A percentile compares a stretch with the other conserved stretches of the same genome.
Evolutionary conservation across 2,113 vertebrate species (phyloP).

Genomic region (Mus musculus): DNA sequence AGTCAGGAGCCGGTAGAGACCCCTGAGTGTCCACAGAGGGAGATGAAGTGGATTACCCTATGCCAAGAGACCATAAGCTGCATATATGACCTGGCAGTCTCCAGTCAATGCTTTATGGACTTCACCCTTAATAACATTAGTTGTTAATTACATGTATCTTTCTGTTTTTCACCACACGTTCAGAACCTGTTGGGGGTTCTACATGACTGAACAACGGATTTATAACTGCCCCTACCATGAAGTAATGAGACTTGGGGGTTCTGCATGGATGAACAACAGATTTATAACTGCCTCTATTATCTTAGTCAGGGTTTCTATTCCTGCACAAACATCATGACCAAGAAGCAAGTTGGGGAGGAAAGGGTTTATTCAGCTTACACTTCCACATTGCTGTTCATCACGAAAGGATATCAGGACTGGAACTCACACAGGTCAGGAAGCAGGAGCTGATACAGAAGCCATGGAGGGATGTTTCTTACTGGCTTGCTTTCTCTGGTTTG

Average conservation of each 20-base stretch:
- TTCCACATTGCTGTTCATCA: no score
- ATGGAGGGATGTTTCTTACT: no score
- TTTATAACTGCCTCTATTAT: no score
- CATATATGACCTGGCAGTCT: accelerated
- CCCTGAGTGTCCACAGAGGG: accelerated
- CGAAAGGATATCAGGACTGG: no score
- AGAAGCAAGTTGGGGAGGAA: no score
- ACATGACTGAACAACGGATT: not conserved
- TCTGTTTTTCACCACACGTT: not conserved
- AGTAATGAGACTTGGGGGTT: not conserved
- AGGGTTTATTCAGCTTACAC: no score
- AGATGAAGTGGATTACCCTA: not conserved
- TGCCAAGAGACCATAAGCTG: not conserved
- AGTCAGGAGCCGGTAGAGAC: not conserved
- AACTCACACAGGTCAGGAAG: no score
- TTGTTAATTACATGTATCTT: not conserved
- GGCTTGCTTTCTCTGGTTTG: no score
- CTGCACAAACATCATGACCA: no score
- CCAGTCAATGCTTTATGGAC: not conserved
- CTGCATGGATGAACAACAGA: no score
- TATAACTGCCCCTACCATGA: not conserved
- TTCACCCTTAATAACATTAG: not conserved
- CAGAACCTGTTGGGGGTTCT: not conserved
- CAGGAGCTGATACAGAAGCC: no score
- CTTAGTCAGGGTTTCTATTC: no score